Evolutionary conservation across 2,797 vertebrate genomes (phyloP).

Genomic region (Hydrolagus colliei): DNA sequence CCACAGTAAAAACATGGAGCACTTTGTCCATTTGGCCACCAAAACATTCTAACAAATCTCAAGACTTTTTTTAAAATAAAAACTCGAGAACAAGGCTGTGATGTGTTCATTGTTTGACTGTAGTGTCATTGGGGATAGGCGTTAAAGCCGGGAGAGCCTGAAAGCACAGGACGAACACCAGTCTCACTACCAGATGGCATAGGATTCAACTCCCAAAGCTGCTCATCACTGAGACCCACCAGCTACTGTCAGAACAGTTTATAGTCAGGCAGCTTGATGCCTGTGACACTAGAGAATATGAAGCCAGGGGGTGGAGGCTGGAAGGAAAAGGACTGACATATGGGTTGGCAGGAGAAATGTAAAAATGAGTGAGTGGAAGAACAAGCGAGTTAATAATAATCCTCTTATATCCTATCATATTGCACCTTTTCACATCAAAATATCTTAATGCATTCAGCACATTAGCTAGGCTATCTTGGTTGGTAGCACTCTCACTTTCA

Average conservation of each 20-base stretch:
- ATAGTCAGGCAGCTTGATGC: not conserved
- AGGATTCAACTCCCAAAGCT: not conserved
- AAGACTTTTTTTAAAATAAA: too few relatives aligned
- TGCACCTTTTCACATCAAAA: too few relatives aligned
- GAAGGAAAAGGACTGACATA: not conserved
- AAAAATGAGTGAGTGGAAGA: not conserved
- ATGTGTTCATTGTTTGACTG: not conserved
- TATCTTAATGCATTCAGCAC: too few relatives aligned
- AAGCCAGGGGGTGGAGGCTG: too few relatives aligned
- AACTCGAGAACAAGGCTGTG: too few relatives aligned
- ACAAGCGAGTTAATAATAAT: not conserved
- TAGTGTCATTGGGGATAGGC: not conserved
- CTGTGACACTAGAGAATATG: not conserved
- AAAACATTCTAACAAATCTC: too few relatives aligned
- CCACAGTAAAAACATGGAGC: too few relatives aligned
- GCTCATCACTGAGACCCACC: slow-evolving; percentile 3
- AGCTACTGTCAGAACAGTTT: not conserved
- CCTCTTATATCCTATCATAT: too few relatives aligned
- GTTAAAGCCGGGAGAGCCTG: not conserved
- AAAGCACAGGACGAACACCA: not conserved
- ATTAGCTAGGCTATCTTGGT: too few relatives aligned
- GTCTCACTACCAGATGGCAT: not conserved
- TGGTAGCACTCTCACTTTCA: too few relatives aligned
- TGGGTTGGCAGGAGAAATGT: not conserved
- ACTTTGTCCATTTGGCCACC: too few relatives aligned